Evolutionary conservation across 2,797 vertebrate genomes (phyloP), one percentile per base, ranked within the genome.

Genomic region (Melanotaenia boesemani): DNA sequence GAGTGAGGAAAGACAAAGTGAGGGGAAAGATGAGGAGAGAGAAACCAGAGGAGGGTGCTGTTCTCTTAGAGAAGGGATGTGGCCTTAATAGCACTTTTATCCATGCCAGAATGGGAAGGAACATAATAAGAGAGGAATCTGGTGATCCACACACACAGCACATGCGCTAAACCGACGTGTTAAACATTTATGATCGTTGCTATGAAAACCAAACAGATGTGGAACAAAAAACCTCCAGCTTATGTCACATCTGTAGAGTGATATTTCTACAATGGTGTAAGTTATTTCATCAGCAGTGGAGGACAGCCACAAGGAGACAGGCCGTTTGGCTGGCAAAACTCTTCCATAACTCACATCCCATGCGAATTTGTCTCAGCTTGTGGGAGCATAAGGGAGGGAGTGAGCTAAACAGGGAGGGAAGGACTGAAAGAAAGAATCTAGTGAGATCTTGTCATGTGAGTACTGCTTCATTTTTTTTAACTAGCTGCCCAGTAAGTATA

Each of bases 351-450:
- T 90, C 73, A 85, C 76, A 85, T 90, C 88, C 85, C 83, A 75
- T 83, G 82, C 76, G 86, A 89, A 93, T 94, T 82, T 93, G 92
- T 89, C 88, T 84, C 75, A 66, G 89, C 93, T 93, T 94, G 92
- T 81, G 92, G 86, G 88, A 90, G 82, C 88, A 82, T 86, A 85
- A 89, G 89, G 89, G 91, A 90, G 91, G 92, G 89, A 80, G 76
- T 67, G 58, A 86, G 67, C 67, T 67, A 55, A 85, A 86, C 59
- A 78, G 89, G 85, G 91, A 92, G 91, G 88, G 83, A 81, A 78
- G 72, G 65, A 81, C 15, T 15, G 30, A 59, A 81, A 82, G 86
- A 89, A 91, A 86, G 90, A 92, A 92, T 91, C 89, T 68, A 78
- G 73, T 74, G n/a, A 78, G 86, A 74, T 85, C 78, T 87, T 81